Evolutionary conservation across 2,113 vertebrate genomes (phyloP), one percentile per base, ranked within the genome.

Genomic region (Toxostoma redivivum): DNA sequence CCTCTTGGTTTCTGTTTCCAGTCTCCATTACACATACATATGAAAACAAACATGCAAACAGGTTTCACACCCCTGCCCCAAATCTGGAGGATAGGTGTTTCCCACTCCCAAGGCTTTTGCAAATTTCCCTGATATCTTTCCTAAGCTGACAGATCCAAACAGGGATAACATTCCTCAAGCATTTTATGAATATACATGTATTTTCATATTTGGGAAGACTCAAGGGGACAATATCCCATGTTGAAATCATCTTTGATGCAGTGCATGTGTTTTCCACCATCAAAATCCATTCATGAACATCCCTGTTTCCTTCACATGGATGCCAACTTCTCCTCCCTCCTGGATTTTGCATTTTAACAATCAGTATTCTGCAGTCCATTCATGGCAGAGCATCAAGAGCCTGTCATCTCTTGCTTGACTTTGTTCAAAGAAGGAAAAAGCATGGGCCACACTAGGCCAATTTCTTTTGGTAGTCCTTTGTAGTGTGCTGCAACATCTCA

Each of bases 401-500:
- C 12, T 2, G 2, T 42, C 2, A 4, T 13, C 23, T 65, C 22
- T 44, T 37, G 28, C 23, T 60, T 58, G 64, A 24, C 37, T 81
- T 74, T 27, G 13, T 33, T 77, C 45, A 45, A 15, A 69, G 45
- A 56, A 79, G 70, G 61, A 45, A 79, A 65, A 72, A 30, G 8
- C 3, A 16, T 53, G 25, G 18, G n/a, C 35, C 48, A 64, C 67
- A 17, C 1, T 20, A n/a, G 3, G 8, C 13, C 5, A 16, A 1
- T 79, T 80, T 74, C 10, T 54, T 87, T 69, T 9, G 11, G 57
- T 48, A 60, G 61, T 3, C 71, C 30, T 47, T 77, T 64, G 42
- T 31, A 53, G 40, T 25, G 6, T 38, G 15, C 50, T 77, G 54
- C 48, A 88, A 35, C 7, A 27, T 11, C 15, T 86, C 64, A 65